Evolutionary conservation across 2,888 invertebrate genomes (phyloP), one percentile per base, ranked within the genome.

Genomic region (Nymphalis polychloros): DNA sequence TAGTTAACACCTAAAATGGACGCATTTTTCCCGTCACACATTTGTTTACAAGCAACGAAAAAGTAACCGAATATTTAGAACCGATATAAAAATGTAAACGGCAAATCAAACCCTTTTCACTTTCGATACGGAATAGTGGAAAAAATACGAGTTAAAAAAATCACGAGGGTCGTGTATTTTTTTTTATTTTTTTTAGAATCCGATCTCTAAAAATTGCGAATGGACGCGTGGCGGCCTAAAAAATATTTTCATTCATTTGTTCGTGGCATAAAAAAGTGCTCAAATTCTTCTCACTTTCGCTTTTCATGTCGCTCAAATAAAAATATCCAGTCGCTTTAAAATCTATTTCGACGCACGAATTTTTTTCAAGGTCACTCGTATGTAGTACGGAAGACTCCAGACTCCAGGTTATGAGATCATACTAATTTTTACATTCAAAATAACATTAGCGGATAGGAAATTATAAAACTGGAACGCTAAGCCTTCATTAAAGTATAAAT

Each of bases 211-310:
- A 79, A 77, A 78, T 77, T 73, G 78, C 77, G 77, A 77, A 76
- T 73, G 78, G 76, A 73, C 78, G 72, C 76, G 75, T 73, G 72
- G 75, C 78, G 72, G 75, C 78, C 80, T 77, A 79, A 82, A 82
- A 79, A 79, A 80, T 81, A 76, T 79, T 76, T 79, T 76, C 81
- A 81, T 81, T 82, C 78, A 79, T 80, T 76, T 77, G 78, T 77
- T 73, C 75, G 78, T 63, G 72, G 76, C 73, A 74, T 75, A 78
- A 80, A 81, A 81, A 80, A 77, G 75, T 72, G 78, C 76, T 77
- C 79, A 79, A 79, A 81, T 80, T 79, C 77, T 78, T 76, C 75
- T 73, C 76, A 81, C 82, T 80, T 75, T 82, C 82, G 73, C 81
- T 80, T 78, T 80, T 77, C 74, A 72, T 75, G 77, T 77, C 78